phyloP scores from a whole-genome alignment of 2,888 invertebrate genomes.

The Trissolcus brochymenae region DNA sequence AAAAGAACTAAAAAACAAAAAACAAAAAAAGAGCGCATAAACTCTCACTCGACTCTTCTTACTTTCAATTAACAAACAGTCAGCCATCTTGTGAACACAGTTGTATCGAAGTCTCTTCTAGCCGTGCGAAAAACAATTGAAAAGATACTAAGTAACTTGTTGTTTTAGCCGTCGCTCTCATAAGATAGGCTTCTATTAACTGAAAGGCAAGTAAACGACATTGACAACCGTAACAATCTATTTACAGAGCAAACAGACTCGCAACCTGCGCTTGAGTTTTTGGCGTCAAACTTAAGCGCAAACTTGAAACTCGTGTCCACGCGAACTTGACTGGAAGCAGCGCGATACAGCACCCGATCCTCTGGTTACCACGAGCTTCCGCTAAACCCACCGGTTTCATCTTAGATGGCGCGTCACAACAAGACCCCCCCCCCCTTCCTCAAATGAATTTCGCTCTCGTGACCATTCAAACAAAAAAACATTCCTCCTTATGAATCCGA shows the following conservation, averaged over 20 bases:
- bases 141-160: constrained; percentile 9
- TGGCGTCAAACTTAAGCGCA: neutral
- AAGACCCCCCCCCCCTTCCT: no score
- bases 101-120: constrained; percentile 28
- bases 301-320: constrained; percentile 37
- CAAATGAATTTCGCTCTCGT: no score
- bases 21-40: constrained; percentile 8
- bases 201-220: constrained; percentile 21
- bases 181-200: constrained; percentile 38
- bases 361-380: constrained; percentile 30
- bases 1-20: constrained; percentile 7
- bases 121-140: constrained; percentile 22
- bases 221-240: constrained; percentile 6
- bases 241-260: constrained; percentile 12
- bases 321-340: constrained; percentile 23
- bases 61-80: constrained; percentile 30
- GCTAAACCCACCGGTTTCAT: constrained; percentile 18
- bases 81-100: constrained; percentile 41
- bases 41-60: constrained; percentile 36
- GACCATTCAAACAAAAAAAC: constrained; percentile 14
- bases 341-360: constrained; percentile 14
- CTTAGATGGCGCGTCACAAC: constrained; percentile 11
- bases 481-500: constrained; percentile 41
- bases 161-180: constrained; percentile 18
- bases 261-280: constrained; percentile 3